phyloP scores from a whole-genome alignment of 2,888 invertebrate genomes.

The Elegia similella region DNA sequence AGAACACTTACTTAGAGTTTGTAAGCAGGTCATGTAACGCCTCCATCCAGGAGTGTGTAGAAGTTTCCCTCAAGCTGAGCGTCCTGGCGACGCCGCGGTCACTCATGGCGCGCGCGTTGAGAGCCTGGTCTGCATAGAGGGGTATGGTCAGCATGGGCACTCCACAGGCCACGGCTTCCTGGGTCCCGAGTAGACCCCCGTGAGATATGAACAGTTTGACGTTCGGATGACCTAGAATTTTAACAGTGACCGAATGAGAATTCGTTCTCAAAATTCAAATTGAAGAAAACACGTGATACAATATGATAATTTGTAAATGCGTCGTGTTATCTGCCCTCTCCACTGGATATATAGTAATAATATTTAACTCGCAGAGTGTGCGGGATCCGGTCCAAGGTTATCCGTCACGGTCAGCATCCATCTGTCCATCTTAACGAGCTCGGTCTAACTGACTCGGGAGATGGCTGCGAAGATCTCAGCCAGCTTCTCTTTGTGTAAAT shows the following conservation, averaged over 20 bases:
- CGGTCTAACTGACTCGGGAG: slow-evolving; percentile 75
- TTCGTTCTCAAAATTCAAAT: too few species aligned
- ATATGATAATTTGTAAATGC: too few species aligned
- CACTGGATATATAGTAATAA: neutral
- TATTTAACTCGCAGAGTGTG: slow-evolving; percentile 71
- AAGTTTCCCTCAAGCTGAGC: slow-evolving; percentile 53
- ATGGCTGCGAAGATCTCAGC: slow-evolving; percentile 74
- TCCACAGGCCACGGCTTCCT: slow-evolving; percentile 81
- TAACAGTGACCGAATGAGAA: neutral
- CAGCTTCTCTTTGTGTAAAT: too few species aligned
- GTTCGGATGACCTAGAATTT: slow-evolving; percentile 72
- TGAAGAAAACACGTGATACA: too few species aligned
- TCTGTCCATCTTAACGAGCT: slow-evolving; percentile 80
- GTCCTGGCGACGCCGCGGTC: slow-evolving; percentile 73
- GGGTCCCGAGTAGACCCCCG: slow-evolving; percentile 83
- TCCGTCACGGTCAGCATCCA: slow-evolving; percentile 72
- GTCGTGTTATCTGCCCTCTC: too few species aligned
- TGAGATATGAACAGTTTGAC: slow-evolving; percentile 82
- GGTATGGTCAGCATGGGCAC: slow-evolving; percentile 80
- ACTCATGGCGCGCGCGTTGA: slow-evolving; percentile 76
- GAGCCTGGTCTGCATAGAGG: slow-evolving; percentile 75
- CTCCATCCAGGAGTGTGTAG: slow-evolving; percentile 50
- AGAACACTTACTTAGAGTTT: slow-evolving; percentile 61
- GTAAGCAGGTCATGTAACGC: slow-evolving; percentile 64
- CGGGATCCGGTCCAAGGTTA: slow-evolving; percentile 79